Conservation (phyloP, 1,140 invertebrate species). For the Hermetia illucens region DNA sequence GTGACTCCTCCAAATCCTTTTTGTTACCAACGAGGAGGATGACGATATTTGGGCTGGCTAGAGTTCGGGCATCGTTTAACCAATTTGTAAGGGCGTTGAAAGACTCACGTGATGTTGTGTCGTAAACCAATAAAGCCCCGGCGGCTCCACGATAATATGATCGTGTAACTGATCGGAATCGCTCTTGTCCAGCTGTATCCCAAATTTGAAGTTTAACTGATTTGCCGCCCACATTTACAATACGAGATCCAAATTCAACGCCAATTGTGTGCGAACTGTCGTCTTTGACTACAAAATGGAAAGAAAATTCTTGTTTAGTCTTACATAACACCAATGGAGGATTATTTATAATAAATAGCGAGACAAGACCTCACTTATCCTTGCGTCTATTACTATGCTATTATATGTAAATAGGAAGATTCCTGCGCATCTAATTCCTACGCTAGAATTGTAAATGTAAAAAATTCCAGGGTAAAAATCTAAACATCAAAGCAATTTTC, state of each 20-base stretch:
- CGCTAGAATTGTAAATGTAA: too few relatives aligned
- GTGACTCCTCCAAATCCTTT: slow-evolving; percentile 60
- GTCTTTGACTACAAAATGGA: slow-evolving; percentile 49
- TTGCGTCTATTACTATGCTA: too few relatives aligned
- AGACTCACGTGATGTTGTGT: slow-evolving; percentile 65
- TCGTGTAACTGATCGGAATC: slow-evolving; percentile 56
- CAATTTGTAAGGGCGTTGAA: slow-evolving; percentile 69
- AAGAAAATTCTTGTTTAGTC: too few relatives aligned
- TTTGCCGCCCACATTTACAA: slow-evolving; percentile 70
- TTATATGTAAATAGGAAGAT: too few relatives aligned
- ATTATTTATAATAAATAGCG: too few relatives aligned
- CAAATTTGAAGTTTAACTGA: slow-evolving; percentile 75
- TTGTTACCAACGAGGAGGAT: slow-evolving; percentile 73
- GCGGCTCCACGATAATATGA: slow-evolving; percentile 72
- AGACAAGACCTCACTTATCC: too few relatives aligned
- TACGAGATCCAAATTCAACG: slow-evolving; percentile 74
- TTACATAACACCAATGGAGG: too few relatives aligned
- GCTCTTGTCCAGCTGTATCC: slow-evolving; percentile 39
- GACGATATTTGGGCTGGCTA: slow-evolving; percentile 75
- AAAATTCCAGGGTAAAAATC: too few relatives aligned
- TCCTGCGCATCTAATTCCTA: too few relatives aligned
- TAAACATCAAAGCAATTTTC: too few relatives aligned
- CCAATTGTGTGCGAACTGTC: slow-evolving; percentile 72
- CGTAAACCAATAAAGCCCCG: slow-evolving; percentile 65
- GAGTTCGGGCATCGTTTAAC: slow-evolving; percentile 71